Evolutionary conservation across 2,888 invertebrate genomes (phyloP), one percentile per base, ranked within the genome.

Genomic region (Lacanobia wlatinum): DNA sequence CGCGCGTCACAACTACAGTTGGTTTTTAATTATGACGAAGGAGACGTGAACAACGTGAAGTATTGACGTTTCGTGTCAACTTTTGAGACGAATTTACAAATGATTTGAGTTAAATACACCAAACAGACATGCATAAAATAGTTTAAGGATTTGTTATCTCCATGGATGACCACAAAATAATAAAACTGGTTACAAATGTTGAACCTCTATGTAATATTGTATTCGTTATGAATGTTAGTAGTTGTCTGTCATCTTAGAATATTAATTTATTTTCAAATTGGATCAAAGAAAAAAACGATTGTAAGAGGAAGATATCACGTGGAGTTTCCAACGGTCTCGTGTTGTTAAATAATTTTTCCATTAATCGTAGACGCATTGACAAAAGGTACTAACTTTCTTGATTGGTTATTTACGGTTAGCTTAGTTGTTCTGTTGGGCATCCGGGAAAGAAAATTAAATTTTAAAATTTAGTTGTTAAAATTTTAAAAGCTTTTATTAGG

Each of bases 351-450:
- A 55, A 28, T 60, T 67, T 34, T 60, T 21, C 23, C 16, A 12
- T 68, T 55, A 61, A 21, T 59, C 14, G 53, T n/a, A 21, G 14
- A 58, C 21, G 34, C 38, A 21, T 28, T 34, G 16, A 9, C n/a
- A 38, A 43, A 56, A 18, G n/a, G 43, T 58, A 38, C 23, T 12
- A 12, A n/a, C 21, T 68, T 56, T 48, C 50, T 56, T 64, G 52
- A 78, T 73, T 79, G 59, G 34, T 73, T 66, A 48, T 64, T 79
- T 60, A 34, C 2, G 34, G 8, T 8, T 56, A 28, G 23, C 46
- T 8, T 56, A 28, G 23, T 38, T 23, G 28, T 28, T 28, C 28
- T 28, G 3, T 28, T 28, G 28, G 28, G 28, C 3, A 28, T 28
- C 28, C 28, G 28, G 28, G 28, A 28, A 28, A 28, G 28, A 28